Conservation (phyloP, 2,888 invertebrate genomes). For the Aphodius granarius region DNA sequence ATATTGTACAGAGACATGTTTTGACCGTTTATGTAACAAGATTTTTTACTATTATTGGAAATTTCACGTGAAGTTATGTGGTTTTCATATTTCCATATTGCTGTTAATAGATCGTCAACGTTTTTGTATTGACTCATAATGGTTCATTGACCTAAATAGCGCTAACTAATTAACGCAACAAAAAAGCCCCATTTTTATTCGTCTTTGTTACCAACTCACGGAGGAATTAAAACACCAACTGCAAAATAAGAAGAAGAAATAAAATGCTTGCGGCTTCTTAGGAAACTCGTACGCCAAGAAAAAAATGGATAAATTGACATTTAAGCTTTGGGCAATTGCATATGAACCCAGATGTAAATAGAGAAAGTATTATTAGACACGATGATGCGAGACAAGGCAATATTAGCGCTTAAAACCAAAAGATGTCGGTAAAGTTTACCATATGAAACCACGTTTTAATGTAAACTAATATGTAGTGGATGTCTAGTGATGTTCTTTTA, state of each 20-base stretch:
- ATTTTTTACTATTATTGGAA: neutral
- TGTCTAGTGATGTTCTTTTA: too few species aligned
- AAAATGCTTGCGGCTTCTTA: slow-evolving; percentile 53
- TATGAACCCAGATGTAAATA: slow-evolving; percentile 55
- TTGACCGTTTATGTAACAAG: neutral
- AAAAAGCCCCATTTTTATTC: slow-evolving; percentile 14
- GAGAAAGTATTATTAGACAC: neutral
- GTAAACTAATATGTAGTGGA: too few species aligned
- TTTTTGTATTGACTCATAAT: too few species aligned
- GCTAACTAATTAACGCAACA: slow-evolving; percentile 11
- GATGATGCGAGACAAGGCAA: slow-evolving; percentile 48
- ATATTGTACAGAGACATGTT: neutral
- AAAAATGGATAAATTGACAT: slow-evolving; percentile 51
- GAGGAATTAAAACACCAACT: slow-evolving; percentile 41
- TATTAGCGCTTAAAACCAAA: too few species aligned
- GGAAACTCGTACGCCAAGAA: slow-evolving; percentile 45
- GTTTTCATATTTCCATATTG: too few species aligned
- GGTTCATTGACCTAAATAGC: too few species aligned
- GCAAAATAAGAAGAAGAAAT: slow-evolving; percentile 48
- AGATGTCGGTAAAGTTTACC: too few species aligned
- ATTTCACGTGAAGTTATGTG: neutral
- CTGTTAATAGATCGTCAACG: too few species aligned
- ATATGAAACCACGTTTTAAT: too few species aligned
- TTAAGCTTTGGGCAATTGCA: slow-evolving; percentile 58
- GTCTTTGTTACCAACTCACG: slow-evolving; percentile 21